Conservation (phyloP, 2,888 invertebrate species). For the Boloria euphrosyne region DNA sequence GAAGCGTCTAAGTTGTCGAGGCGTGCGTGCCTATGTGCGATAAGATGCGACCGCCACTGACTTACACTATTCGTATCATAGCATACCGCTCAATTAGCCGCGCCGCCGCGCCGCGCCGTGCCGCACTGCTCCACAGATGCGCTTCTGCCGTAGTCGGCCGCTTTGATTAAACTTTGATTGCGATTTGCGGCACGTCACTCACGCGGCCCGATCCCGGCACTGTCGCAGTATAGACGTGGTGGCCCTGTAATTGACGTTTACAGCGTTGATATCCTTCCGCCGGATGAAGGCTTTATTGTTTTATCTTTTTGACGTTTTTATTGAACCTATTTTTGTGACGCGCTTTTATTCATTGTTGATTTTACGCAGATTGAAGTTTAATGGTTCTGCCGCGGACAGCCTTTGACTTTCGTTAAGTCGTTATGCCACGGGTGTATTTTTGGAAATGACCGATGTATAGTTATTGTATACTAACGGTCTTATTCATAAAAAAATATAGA, state of each 20-base stretch:
- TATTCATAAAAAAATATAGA: too few species aligned
- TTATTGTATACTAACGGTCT: too few species aligned
- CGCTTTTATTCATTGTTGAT: constrained; percentile 11
- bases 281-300: constrained; percentile 19
- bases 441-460: too few species aligned
- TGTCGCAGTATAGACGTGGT: constrained; percentile 18
- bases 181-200: constrained; percentile 61
- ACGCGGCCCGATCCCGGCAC: constrained; percentile 47
- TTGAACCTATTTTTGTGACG: constrained; percentile 19
- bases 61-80: constrained; percentile 37
- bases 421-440: neutral
- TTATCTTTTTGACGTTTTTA: constrained; percentile 23
- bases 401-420: neutral
- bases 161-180: constrained; percentile 79
- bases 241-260: constrained; percentile 37
- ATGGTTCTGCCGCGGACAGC: constrained; percentile 1
- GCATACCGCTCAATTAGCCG: constrained; percentile 76
- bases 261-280: constrained; percentile 30
- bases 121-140: constrained; percentile 63
- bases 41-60: constrained; percentile 22
- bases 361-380: constrained; percentile 6
- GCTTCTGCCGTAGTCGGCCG: constrained; percentile 56
- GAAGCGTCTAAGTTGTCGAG: neutral
- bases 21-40: neutral
- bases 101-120: constrained; percentile 48